Base-by-base conservation (phyloP, 2,888 invertebrate species). In the Agrochola litura region DNA sequence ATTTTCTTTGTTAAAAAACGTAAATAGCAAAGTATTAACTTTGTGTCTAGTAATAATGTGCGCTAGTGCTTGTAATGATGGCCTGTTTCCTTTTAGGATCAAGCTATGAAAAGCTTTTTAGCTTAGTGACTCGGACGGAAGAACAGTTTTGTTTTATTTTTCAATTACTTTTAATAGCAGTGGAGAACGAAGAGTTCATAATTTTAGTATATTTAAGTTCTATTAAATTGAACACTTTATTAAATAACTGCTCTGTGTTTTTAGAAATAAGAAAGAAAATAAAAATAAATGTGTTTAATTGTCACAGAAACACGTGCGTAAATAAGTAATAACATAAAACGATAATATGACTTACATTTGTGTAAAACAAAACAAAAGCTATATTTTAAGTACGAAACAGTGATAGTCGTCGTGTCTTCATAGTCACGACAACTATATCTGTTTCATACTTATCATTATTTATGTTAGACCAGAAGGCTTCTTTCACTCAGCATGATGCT, bases 41-140 rank as follows among this genome's bases (percentile, higher is more conserved):
- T 64, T 41, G 12, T 63, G 52, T 46, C 6, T 25, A 70, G 63
- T 56, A 63, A 76, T 73, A 69, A 82, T 64, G 54, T 37, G 37
- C 58, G 10, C 70, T 60, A 60, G 49, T 80, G 66, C 37, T 58
- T 64, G 52, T 76, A 70, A 75, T 73, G 49, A 69, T 76, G 65
- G 46, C 56, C 49, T 70, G 61, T 73, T 87, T 79, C 65, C 58
- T 68, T 66, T 61, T 52, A 63, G 61, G 16, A 76, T 81, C 25
- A 49, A 81, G 49, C 41, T 66, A 30, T 61, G 41, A 61, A 76
- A 80, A 81, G 58, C 41, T 70, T 61, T 81, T 56, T 60, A 64
- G 58, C 37, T 77, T 58, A 64, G 58, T 69, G 43, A 71, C 63
- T 75, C 49, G 54, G 9, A 65, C 9, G 10, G 37, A 16, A 63